These are phyloP conservation scores for Silurus glanis DNA, from an alignment of 2,113 vertebrate species.

Conservation along the genomic window DNA sequence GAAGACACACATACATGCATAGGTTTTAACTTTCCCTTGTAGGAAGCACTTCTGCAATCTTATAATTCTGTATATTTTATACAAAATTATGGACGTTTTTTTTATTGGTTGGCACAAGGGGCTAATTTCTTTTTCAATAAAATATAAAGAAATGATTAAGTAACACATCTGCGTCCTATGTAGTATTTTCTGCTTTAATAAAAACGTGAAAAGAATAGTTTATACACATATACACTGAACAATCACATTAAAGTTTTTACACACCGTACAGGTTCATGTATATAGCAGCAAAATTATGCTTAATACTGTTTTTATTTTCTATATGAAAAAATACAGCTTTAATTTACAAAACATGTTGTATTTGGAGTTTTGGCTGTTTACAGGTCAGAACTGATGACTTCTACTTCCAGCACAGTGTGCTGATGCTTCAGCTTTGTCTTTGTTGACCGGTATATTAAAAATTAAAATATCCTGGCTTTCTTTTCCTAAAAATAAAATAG, in stretches of 20 bases:
- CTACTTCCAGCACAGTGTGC: conserved; percentile 54
- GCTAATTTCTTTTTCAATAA: conserved; percentile 56
- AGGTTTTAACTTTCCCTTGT: background rate
- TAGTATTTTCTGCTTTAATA: conserved; percentile 76
- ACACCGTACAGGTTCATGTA: conserved; percentile 73
- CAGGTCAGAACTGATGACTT: conserved; percentile 60
- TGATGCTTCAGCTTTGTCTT: conserved; percentile 44
- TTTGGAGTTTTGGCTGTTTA: conserved; percentile 63
- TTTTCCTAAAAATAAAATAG: conserved; percentile 77
- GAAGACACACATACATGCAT: background rate
- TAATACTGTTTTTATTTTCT: conserved; percentile 77
- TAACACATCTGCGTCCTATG: conserved; percentile 29
- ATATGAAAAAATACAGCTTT: conserved; percentile 85
- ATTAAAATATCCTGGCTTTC: conserved; percentile 83
- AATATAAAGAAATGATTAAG: conserved; percentile 28
- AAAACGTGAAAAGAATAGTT: conserved; percentile 77
- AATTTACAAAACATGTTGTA: conserved; percentile 77
- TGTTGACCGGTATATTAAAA: conserved; percentile 71
- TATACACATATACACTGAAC: conserved; percentile 77
- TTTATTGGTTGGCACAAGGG: background rate
- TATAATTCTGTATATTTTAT: background rate
- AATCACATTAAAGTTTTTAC: conserved; percentile 77
- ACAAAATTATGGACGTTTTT: background rate
- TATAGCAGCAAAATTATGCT: conserved; percentile 78
- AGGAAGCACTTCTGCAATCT: background rate